phyloP scores from a whole-genome alignment of 2,888 invertebrate genomes.

The Steinernema carpocapsae region DNA sequence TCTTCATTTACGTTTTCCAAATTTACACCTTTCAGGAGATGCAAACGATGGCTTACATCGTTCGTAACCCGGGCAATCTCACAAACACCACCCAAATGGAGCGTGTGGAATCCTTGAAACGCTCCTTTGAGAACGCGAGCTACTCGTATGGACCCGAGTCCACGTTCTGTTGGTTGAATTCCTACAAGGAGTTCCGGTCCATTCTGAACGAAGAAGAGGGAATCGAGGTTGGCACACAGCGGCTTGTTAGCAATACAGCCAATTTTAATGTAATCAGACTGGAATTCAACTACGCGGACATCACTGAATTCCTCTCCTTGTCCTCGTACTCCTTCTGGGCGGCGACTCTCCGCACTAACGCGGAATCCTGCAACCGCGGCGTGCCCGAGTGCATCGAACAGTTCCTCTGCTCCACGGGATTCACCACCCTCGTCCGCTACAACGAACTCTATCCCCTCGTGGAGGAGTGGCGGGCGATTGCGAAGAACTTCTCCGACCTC shows the following conservation, averaged over 20 bases:
- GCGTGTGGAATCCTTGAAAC: slow-evolving; percentile 41
- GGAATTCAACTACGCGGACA: slow-evolving; percentile 8
- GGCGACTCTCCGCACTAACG: slow-evolving; percentile 8
- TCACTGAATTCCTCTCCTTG: slow-evolving; percentile 17
- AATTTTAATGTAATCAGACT: too few relatives aligned
- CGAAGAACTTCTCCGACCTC: slow-evolving; percentile 43
- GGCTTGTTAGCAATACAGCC: too few relatives aligned
- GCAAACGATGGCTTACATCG: slow-evolving; percentile 53
- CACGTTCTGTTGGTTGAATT: slow-evolving; percentile 52
- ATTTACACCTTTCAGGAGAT: slow-evolving; percentile 42
- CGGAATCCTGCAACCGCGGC: neutral
- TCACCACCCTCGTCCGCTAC: slow-evolving; percentile 52
- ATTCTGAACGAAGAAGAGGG: slow-evolving; percentile 48
- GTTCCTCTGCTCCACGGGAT: slow-evolving; percentile 60
- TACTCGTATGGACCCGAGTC: slow-evolving; percentile 50
- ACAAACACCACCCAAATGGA: slow-evolving; percentile 41
- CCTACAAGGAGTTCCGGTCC: slow-evolving; percentile 50
- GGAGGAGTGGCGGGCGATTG: slow-evolving; percentile 53
- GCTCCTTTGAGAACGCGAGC: slow-evolving; percentile 41
- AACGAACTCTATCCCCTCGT: slow-evolving; percentile 57
- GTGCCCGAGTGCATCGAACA: slow-evolving; percentile 47
- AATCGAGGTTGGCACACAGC: slow-evolving; percentile 39
- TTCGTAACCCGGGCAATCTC: slow-evolving; percentile 50
- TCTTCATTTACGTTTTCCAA: neutral
- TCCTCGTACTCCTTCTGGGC: slow-evolving; percentile 26